Evolutionary conservation across 2,797 vertebrate genomes (phyloP).

Genomic region (Eulemur albifrons): DNA sequence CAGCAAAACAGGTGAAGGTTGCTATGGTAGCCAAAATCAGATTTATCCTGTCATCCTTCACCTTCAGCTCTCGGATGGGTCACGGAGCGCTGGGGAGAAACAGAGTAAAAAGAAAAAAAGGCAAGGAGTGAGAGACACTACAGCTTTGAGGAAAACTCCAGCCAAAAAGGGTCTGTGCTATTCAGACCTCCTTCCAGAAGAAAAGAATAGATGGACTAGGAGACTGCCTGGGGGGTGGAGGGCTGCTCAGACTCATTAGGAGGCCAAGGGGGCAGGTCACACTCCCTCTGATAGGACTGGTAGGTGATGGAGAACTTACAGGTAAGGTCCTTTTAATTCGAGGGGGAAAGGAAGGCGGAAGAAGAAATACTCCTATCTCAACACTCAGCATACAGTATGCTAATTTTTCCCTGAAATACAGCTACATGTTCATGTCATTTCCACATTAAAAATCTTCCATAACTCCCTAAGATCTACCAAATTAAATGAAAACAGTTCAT

Average conservation of each 20-base stretch:
- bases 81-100: not conserved
- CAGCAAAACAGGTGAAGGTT: slow-evolving; percentile 36
- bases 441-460: not conserved
- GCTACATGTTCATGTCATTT: not conserved
- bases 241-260: not conserved
- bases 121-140: not conserved
- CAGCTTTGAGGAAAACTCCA: not conserved
- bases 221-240: not conserved
- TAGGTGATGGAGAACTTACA: not conserved
- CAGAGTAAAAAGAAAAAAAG: not conserved
- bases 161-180: not conserved
- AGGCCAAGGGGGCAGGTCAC: not conserved
- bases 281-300: not conserved
- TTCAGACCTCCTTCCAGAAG: not conserved
- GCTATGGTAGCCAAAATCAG: slow-evolving; percentile 54
- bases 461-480: not conserved
- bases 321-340: not conserved
- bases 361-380: not conserved
- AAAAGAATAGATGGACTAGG: not conserved
- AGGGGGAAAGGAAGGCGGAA: not conserved
- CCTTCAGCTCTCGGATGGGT: slow-evolving; percentile 13
- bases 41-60: slow-evolving; percentile 3
- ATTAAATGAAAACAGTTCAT: not conserved
- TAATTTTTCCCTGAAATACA: not conserved
- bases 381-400: not conserved